Evolutionary conservation across 2,113 vertebrate species (phyloP).

Genomic region (Shinisaurus crocodilurus): DNA sequence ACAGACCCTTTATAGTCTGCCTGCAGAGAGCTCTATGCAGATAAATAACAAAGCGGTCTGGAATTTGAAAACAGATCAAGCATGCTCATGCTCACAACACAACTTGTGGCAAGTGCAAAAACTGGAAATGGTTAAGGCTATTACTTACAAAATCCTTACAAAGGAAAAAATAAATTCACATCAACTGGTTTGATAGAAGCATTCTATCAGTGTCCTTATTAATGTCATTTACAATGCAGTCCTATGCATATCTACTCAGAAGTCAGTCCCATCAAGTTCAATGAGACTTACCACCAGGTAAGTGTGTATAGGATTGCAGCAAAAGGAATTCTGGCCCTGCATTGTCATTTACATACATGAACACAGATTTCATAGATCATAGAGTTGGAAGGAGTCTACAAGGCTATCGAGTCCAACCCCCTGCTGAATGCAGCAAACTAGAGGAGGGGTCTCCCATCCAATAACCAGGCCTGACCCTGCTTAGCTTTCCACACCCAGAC

Average conservation of each 20-base stretch:
- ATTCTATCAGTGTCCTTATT: background rate
- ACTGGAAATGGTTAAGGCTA: background rate
- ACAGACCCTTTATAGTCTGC: background rate
- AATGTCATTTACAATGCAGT: background rate
- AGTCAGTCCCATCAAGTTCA: background rate
- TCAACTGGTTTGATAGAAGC: background rate
- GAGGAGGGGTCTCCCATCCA: too few species aligned
- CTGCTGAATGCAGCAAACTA: too few species aligned
- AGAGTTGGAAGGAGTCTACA: too few species aligned
- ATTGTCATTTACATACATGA: background rate
- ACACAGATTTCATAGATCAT: too few species aligned
- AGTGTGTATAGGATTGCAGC: background rate
- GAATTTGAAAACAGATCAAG: constrained; percentile 6
- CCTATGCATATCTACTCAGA: background rate
- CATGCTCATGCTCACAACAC: background rate
- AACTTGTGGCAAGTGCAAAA: background rate
- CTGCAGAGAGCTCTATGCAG: background rate
- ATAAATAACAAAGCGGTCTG: background rate
- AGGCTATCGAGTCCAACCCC: too few species aligned
- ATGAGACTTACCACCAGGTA: background rate
- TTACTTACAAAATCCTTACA: background rate
- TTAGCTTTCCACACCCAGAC: too few species aligned
- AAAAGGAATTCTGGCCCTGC: background rate
- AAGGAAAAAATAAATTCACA: background rate
- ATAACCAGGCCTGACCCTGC: too few species aligned